Evolutionary conservation across 2,113 vertebrate species (phyloP), one percentile per base, ranked within the genome.

Genomic region (Balaenoptera acutorostrata): DNA sequence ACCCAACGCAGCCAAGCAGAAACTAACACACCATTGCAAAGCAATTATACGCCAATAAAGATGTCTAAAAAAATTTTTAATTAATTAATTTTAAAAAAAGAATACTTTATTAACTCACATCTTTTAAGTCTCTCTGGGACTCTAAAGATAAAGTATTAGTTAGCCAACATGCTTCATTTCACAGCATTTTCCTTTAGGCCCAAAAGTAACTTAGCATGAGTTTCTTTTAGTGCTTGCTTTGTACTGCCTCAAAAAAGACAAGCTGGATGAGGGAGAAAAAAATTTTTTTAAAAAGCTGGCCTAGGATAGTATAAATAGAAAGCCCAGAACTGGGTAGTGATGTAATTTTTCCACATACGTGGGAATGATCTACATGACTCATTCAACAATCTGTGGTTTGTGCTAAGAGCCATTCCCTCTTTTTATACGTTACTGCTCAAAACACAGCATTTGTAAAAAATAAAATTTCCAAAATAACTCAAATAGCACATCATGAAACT

Each of bases 311-410:
- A 98, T 98, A 98, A 98, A 98, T 98, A 99, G 98, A 98, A 98
- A 98, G 98, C 93, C 92, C 97, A 98, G 97, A 86, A 97, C 96
- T 98, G 96, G 74, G 82, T 94, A 97, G 86, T 98, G 97, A 98
- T 97, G 98, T 98, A 98, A 98, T 98, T 98, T 98, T 98, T 98
- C 98, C 98, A 98, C 91, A 98, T 95, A 98, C 82, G 36, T 96
- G 95, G 96, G 96, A 98, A 98, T 95, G 96, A 98, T 98, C 97
- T 98, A 98, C 97, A 98, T 98, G 97, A 98, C 97, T 98, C 97
- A 98, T 97, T 96, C 97, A 93, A 94, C 91, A 98, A 98, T 97
- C 93, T 98, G 97, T 93, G 84, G 95, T 97, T 84, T 97, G 88
- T 98, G 92, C 97, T 98, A 97, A 95, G 93, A 98, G 82, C 96